phyloP scores from a whole-genome alignment of 2,113 vertebrate species.

The Sorex fumeus region DNA sequence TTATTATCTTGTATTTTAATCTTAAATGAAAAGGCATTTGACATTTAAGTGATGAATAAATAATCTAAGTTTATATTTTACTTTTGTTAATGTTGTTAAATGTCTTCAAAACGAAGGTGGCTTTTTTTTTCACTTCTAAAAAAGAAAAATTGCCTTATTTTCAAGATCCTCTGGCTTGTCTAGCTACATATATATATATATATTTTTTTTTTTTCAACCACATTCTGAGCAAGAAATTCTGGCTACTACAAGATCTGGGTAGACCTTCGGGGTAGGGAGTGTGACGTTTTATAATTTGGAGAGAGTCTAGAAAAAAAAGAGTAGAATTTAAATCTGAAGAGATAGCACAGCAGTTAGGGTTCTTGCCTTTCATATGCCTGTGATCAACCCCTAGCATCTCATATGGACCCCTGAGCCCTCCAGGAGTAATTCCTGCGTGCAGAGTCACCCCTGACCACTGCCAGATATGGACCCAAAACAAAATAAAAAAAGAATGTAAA shows the following conservation, averaged over 20 bases:
- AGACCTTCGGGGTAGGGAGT: too few relatives aligned
- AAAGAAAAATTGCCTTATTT: constrained; percentile 58
- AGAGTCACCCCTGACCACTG: too few relatives aligned
- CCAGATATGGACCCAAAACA: too few relatives aligned
- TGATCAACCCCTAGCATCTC: too few relatives aligned
- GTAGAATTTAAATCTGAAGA: too few relatives aligned
- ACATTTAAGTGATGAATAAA: constrained; percentile 70
- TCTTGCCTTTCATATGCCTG: too few relatives aligned
- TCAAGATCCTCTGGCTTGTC: constrained; percentile 49
- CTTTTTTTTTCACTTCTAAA: constrained; percentile 59
- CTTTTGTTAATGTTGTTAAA: constrained; percentile 59
- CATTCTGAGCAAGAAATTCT: constrained; percentile 61
- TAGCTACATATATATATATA: neutral
- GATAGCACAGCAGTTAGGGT: too few relatives aligned
- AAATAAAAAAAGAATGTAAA: neutral
- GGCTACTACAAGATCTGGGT: neutral
- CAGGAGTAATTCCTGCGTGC: too few relatives aligned
- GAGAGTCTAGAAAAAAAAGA: constrained; percentile 39
- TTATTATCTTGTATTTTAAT: constrained; percentile 70
- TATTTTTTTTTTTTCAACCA: constrained; percentile 59
- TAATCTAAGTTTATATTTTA: constrained; percentile 59
- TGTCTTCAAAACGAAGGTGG: constrained; percentile 51
- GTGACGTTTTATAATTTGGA: neutral
- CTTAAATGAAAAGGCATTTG: constrained; percentile 59
- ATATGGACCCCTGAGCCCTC: too few relatives aligned